Conservation (phyloP, 1,140 invertebrate species). For the Telenomus remus region DNA sequence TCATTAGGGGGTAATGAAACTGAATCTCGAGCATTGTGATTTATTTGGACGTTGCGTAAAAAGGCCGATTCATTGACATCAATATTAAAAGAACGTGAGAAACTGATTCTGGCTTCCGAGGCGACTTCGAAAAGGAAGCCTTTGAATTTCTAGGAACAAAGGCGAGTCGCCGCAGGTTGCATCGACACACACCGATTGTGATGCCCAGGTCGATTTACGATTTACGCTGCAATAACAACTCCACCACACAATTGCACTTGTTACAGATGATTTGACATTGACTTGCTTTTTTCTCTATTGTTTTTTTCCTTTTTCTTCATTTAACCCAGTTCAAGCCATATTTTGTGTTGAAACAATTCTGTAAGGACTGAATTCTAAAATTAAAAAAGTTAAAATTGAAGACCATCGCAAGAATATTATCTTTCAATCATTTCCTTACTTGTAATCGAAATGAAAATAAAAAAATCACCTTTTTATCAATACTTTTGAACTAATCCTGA, state of each 20-base stretch:
- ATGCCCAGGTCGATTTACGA: constrained; percentile 40
- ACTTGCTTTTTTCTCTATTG: too few relatives aligned
- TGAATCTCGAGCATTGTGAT: constrained; percentile 49
- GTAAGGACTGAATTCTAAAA: too few relatives aligned
- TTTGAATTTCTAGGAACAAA: constrained; percentile 56
- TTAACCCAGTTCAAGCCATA: too few relatives aligned
- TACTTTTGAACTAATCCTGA: too few relatives aligned
- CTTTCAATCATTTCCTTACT: too few relatives aligned
- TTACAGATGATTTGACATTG: constrained; percentile 36
- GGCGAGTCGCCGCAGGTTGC: constrained; percentile 47
- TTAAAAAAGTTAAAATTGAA: too few relatives aligned
- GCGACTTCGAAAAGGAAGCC: constrained; percentile 52
- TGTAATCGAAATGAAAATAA: too few relatives aligned
- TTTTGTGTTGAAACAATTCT: too few relatives aligned
- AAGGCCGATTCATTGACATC: constrained; percentile 47
- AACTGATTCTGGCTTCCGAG: constrained; percentile 51
- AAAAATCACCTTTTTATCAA: too few relatives aligned
- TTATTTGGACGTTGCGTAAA: constrained; percentile 48
- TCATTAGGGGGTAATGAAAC: constrained; percentile 35
- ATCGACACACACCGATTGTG: constrained; percentile 40
- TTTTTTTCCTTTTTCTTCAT: too few relatives aligned
- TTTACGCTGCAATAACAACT: constrained; percentile 43
- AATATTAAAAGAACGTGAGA: constrained; percentile 54
- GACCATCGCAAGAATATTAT: too few relatives aligned
- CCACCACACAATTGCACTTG: constrained; percentile 46